These are phyloP conservation scores for Agrotis ipsilon DNA, from an alignment of 2,888 invertebrate species.

Conservation along the genomic window DNA sequence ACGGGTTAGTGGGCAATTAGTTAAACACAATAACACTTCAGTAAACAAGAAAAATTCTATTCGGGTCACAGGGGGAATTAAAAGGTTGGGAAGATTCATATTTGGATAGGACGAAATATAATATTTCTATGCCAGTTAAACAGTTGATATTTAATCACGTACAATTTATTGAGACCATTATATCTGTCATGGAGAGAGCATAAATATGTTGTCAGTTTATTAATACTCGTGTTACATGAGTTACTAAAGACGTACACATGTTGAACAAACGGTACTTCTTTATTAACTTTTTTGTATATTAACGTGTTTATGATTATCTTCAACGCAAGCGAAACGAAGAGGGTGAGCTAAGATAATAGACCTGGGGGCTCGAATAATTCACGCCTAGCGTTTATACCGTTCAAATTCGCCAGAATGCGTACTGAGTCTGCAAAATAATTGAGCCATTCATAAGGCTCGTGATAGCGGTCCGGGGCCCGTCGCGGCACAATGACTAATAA, in stretches of 20 bases:
- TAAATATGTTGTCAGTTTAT: conserved; percentile 87
- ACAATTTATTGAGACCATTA: conserved; percentile 82
- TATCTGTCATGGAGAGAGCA: conserved; percentile 77
- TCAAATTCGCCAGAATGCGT: conserved; percentile 70
- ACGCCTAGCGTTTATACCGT: conserved; percentile 66
- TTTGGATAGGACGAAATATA: conserved; percentile 50
- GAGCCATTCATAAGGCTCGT: conserved; percentile 90
- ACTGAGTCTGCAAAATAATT: conserved; percentile 87
- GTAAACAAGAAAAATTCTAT: conserved; percentile 31
- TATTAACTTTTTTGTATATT: conserved; percentile 70
- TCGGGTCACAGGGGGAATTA: conserved; percentile 11
- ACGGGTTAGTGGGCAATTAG: conserved; percentile 77
- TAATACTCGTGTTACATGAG: conserved; percentile 78
- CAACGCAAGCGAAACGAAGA: conserved; percentile 36
- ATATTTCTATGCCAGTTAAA: conserved; percentile 71
- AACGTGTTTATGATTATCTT: conserved; percentile 68
- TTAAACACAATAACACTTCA: conserved; percentile 57
- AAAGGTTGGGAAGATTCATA: conserved; percentile 7
- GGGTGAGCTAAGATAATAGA: conserved; percentile 56
- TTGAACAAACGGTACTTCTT: conserved; percentile 70
- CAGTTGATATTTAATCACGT: conserved; percentile 76
- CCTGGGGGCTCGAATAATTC: conserved; percentile 65
- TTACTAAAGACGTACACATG: conserved; percentile 80
- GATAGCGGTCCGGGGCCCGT: conserved; percentile 84
- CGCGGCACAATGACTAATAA: conserved; percentile 90